Evolutionary conservation across 2,113 vertebrate species (phyloP), one percentile per base, ranked within the genome.

Genomic region (Syrmaticus mikado): DNA sequence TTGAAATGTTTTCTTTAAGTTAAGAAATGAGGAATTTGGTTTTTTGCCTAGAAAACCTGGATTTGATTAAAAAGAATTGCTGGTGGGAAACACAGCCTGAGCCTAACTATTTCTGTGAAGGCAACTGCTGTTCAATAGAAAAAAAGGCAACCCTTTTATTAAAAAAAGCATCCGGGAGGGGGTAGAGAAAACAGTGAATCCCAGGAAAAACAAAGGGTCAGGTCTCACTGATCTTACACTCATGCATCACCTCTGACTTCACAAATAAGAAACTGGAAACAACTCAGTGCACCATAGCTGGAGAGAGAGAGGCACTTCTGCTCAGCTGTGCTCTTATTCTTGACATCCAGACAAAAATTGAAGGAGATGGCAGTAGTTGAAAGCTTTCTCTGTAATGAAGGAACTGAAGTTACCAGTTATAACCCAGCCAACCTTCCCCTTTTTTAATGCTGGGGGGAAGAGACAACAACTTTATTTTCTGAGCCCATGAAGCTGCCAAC

Each of bases 381-480:
- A 95, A 97, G 91, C 82, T 86, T 95, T 92, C 65, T 53, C 66
- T 53, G 68, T 90, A 95, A 88, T 57, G 95, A 96, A 82, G 79
- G 90, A 96, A 90, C 87, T 84, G 57, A 94, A 95, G 85, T 93
- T 95, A 93, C 83, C 91, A 86, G 91, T 88, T 95, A 65, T 34
- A 90, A 94, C 58, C 94, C 22, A 1, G 94, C 82, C 93, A 93
- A 84, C 71, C 73, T 88, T 92, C 76, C 85, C 79, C 58, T 40
- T 84, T 95, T 92, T 68, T 86, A 89, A 60, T 83, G 85, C 82
- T 77, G 73, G n/a, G 82, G 73, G 45, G 30, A 77, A 91, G 80
- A 94, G 52, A 91, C 85, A 85, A 82, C 87, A 53, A 72, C 82
- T 83, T 62, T 70, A 94, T 95, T 95, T 96, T 96, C 80, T 93